Evolutionary conservation across 2,888 invertebrate genomes (phyloP).

Genomic region (Metopia argyrocephala): DNA sequence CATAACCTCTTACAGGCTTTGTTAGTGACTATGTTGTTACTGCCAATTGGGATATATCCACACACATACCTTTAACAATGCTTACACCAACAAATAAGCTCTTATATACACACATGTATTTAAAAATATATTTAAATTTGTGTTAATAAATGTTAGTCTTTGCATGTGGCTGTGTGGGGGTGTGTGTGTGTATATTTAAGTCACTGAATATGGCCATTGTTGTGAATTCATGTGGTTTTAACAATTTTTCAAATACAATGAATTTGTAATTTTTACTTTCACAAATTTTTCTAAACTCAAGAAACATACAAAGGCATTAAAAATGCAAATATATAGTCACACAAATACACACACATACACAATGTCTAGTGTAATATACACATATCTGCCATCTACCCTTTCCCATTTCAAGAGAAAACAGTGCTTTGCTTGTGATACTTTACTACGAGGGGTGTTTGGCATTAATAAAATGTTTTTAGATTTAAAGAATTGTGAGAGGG

Average conservation of each 20-base stretch:
- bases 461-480: too few species aligned
- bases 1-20: too few species aligned
- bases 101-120: not conserved
- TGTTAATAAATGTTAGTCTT: too few species aligned
- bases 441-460: too few species aligned
- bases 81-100: not conserved
- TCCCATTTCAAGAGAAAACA: too few species aligned
- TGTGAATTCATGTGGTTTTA: conserved; percentile 53
- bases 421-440: too few species aligned
- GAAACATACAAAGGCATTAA: conserved; percentile 4
- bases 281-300: conserved; percentile 21
- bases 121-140: not conserved
- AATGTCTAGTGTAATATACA: not conserved
- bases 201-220: conserved; percentile 2
- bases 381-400: too few species aligned
- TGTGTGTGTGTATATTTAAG: not conserved
- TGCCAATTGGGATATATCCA: too few species aligned
- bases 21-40: too few species aligned
- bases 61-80: not conserved
- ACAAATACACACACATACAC: not conserved
- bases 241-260: conserved; percentile 53
- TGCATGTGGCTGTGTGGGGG: not conserved
- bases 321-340: not conserved
- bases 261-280: conserved; percentile 52
- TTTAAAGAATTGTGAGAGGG: too few species aligned